phyloP scores from a whole-genome alignment of 2,797 vertebrate genomes.

The Buphagus erythrorhynchus region DNA sequence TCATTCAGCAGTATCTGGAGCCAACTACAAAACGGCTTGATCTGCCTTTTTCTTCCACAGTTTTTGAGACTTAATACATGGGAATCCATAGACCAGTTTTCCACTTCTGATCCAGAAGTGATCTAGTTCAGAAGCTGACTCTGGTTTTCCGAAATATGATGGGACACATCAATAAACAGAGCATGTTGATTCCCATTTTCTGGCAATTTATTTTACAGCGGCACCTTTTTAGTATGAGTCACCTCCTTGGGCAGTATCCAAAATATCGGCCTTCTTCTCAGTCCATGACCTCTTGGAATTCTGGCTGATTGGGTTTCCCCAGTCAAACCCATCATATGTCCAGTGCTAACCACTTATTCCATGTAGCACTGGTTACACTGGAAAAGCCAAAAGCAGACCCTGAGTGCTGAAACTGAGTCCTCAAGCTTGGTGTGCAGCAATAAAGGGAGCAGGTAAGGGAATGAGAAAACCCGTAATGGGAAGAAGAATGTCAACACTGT shows the following conservation, averaged over 20 bases:
- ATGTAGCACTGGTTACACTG: neutral
- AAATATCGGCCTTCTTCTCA: neutral
- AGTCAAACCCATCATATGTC: neutral
- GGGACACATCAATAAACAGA: neutral
- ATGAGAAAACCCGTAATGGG: neutral
- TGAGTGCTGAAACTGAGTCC: neutral
- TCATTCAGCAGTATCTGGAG: neutral
- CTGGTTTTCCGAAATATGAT: neutral
- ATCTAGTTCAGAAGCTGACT: too few relatives aligned
- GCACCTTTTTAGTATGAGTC: neutral
- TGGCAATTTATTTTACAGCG: neutral
- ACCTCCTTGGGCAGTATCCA: fast-evolving
- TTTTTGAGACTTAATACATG: neutral
- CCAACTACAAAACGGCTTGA: neutral
- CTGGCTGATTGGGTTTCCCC: neutral
- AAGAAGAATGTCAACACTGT: neutral
- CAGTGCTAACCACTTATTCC: neutral
- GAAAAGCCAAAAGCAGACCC: neutral
- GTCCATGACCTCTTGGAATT: neutral
- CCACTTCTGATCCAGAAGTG: neutral
- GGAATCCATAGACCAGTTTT: neutral
- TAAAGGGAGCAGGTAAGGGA: neutral
- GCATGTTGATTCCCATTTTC: neutral
- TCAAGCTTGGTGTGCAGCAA: neutral
- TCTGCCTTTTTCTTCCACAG: neutral